Percentiles rank a stretch among this genome's conserved stretches.
Evolutionary conservation across 1,140 invertebrate species (phyloP).

Genomic region (Drosophila albomicans): DNA sequence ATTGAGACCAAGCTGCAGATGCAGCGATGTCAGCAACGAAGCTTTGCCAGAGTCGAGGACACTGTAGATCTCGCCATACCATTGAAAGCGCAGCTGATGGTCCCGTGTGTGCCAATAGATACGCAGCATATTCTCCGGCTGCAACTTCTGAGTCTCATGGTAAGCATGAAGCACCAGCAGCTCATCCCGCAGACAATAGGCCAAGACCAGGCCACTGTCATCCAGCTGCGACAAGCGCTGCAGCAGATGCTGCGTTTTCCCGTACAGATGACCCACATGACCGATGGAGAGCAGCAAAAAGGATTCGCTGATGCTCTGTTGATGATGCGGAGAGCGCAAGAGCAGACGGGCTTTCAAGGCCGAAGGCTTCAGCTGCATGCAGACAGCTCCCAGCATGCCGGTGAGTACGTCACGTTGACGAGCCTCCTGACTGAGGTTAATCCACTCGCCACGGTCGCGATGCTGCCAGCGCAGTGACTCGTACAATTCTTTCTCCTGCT

Average conservation of each 20-base stretch:
- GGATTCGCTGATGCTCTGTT: slow-evolving; percentile 53
- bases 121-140: slow-evolving; percentile 1
- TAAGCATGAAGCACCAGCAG: slow-evolving; percentile 31
- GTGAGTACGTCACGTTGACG: slow-evolving; percentile 39
- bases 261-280: slow-evolving; percentile 50
- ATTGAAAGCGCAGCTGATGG: slow-evolving; percentile 26
- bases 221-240: not conserved
- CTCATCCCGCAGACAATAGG: slow-evolving; percentile 12
- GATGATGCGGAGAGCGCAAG: slow-evolving; percentile 54
- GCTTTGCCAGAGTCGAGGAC: not conserved
- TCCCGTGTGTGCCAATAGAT: slow-evolving; percentile 16
- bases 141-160: not conserved
- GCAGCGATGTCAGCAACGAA: slow-evolving; percentile 25
- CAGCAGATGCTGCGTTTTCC: slow-evolving; percentile 8
- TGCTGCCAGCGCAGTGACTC: slow-evolving; percentile 29
- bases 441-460: slow-evolving; percentile 2
- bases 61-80: slow-evolving; percentile 20
- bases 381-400: slow-evolving; percentile 54
- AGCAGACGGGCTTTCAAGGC: slow-evolving; percentile 7
- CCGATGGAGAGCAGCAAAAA: slow-evolving; percentile 49
- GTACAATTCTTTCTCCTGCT: slow-evolving; percentile 20
- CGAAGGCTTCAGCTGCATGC: slow-evolving; percentile 41
- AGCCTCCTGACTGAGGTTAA: not conserved
- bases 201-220: slow-evolving; percentile 9
- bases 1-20: slow-evolving; percentile 12